phyloP scores from a whole-genome alignment of 1,140 invertebrate species.

The Cherax quadricarinatus region DNA sequence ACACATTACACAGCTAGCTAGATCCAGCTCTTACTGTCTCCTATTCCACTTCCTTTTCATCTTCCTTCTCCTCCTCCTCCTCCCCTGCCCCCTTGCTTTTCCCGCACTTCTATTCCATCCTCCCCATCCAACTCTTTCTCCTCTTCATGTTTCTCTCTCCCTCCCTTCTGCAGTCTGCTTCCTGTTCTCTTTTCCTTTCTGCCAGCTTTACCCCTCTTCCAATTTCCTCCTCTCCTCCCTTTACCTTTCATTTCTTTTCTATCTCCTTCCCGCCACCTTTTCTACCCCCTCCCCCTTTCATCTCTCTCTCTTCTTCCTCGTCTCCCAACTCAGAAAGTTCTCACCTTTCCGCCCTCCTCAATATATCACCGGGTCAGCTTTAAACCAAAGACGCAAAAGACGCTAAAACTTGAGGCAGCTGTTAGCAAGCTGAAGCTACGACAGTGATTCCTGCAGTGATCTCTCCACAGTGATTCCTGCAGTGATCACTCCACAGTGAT shows the following conservation, averaged over 20 bases:
- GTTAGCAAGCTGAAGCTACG: neutral
- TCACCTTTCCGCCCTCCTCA: neutral
- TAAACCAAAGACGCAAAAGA: neutral
- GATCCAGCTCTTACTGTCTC: neutral
- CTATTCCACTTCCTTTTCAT: constrained; percentile 12
- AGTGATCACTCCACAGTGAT: no score
- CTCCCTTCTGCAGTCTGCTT: neutral
- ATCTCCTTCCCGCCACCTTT: neutral
- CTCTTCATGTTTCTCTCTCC: neutral
- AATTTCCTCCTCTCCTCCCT: neutral
- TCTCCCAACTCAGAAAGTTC: neutral
- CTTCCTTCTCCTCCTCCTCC: neutral
- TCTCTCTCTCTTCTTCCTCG: neutral
- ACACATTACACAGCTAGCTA: no score
- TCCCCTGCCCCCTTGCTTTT: no score
- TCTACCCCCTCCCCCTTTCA: neutral
- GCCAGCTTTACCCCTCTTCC: neutral
- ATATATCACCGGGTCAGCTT: neutral
- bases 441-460: no score
- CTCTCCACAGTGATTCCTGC: no score
- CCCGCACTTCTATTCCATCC: no score
- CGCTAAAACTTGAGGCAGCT: neutral
- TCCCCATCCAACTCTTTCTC: neutral
- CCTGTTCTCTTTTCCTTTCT: neutral
- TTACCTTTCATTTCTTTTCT: neutral